These are phyloP conservation scores for Heliconius charithonia DNA, from an alignment of 2,888 invertebrate species.

Conservation along the genomic window DNA sequence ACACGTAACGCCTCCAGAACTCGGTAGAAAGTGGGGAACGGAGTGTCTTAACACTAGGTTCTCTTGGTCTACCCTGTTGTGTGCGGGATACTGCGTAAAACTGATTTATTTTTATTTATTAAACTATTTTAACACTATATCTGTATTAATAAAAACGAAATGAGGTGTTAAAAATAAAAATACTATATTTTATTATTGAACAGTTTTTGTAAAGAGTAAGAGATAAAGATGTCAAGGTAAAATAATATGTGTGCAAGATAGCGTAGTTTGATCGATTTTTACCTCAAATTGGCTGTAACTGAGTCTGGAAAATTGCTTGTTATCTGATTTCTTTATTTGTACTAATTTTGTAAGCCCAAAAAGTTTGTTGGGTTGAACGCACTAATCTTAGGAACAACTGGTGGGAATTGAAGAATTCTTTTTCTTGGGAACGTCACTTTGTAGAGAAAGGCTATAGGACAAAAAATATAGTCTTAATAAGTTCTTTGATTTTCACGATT, in stretches of 20 bases:
- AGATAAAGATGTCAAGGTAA: slow-evolving; percentile 20
- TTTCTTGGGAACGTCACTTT: too few relatives aligned
- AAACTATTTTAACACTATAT: not conserved
- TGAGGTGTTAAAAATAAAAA: not conserved
- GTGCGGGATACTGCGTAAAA: not conserved
- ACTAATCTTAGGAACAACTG: not conserved
- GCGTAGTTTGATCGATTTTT: slow-evolving; percentile 8
- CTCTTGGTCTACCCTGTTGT: too few relatives aligned
- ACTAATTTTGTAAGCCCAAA: too few relatives aligned
- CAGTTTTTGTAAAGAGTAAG: not conserved
- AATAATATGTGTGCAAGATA: not conserved
- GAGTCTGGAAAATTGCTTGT: not conserved
- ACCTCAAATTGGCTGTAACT: not conserved
- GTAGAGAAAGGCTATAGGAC: too few relatives aligned
- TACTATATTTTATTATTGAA: too few relatives aligned
- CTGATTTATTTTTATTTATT: not conserved
- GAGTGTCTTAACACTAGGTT: too few relatives aligned
- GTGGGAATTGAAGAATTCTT: too few relatives aligned
- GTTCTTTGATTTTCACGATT: too few relatives aligned
- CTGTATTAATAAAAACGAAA: not conserved
- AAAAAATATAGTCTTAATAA: too few relatives aligned
- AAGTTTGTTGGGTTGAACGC: not conserved
- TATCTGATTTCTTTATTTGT: not conserved
- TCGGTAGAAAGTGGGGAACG: too few relatives aligned
- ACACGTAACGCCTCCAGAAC: too few relatives aligned